Evolutionary conservation across 2,797 vertebrate species (phyloP), one percentile per base, ranked within the genome.

Genomic region (Podarcis lilfordi): DNA sequence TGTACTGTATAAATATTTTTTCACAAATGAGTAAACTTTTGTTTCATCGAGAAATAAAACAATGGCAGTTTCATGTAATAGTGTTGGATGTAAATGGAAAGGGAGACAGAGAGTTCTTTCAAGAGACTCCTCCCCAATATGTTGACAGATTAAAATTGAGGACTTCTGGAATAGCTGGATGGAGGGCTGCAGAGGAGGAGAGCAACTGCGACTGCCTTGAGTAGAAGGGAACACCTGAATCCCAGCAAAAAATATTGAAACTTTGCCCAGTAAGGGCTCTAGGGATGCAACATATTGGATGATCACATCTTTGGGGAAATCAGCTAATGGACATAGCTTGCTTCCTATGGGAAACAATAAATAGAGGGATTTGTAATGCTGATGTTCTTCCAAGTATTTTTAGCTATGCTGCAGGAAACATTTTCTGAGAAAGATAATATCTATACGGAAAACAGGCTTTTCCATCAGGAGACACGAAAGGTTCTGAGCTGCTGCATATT

Each of bases 331-430:
- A 95, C 95, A 92, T 95, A 91, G 37, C 91, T 93, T 27, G 15
- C 93, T 96, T 96, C 89, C 29, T 25, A 91, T 88, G 66, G 86
- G 88, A 95, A 96, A 92, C 59, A 85, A 89, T 94, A 95, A 95
- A 93, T 89, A 86, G 40, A 93, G 59, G 21, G 92, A 91, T 80
- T 94, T 95, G 86, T 40, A 91, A 89, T 80, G 80, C 76, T 91
- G 23, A 88, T 90, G 86, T 84, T 94, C 69, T 91, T 95, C 77
- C 69, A 91, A 80, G 82, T 92, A 64, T 92, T 92, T 90, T 91
- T 83, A 93, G 84, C 84, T 85, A 92, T 92, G 64, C 78, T 94
- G 21, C 23, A 92, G 90, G 79, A 91, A 93, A 77, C 85, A 91
- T 91, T 94, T 95, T 88, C 77, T 92, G 92, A 81, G 74, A 71